Evolutionary conservation across 2,113 vertebrate genomes (phyloP).

Genomic region (Noturus placidus): DNA sequence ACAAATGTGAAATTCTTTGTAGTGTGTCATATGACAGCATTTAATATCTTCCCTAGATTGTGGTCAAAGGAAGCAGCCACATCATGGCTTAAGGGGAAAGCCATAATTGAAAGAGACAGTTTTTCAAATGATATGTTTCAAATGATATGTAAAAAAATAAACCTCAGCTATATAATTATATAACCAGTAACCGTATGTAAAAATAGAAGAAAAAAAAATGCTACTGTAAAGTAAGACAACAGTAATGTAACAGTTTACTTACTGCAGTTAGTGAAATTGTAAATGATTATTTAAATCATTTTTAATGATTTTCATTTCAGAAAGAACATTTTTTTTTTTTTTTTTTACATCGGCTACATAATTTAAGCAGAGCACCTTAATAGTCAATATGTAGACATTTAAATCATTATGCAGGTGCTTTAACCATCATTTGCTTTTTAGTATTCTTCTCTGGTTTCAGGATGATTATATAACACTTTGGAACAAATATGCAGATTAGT

Average conservation of each 20-base stretch:
- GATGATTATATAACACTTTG: slow-evolving; percentile 53
- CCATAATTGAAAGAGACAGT: not conserved
- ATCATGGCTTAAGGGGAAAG: not conserved
- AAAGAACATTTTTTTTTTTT: not conserved
- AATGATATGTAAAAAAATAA: not conserved
- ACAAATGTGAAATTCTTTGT: no score
- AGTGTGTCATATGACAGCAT: no score
- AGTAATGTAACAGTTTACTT: not conserved
- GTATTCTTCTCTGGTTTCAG: slow-evolving; percentile 49
- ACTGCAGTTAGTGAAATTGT: not conserved
- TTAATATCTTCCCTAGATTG: not conserved
- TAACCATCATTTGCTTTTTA: slow-evolving; percentile 38
- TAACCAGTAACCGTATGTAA: no score
- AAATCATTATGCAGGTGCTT: not conserved
- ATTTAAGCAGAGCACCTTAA: not conserved
- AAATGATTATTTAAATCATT: not conserved
- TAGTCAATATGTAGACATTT: not conserved
- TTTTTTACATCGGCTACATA: not conserved
- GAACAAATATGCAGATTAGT: slow-evolving; percentile 44
- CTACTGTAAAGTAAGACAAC: no score
- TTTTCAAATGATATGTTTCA: no score
- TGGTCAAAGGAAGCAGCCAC: not conserved
- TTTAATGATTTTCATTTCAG: not conserved
- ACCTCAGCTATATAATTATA: not conserved
- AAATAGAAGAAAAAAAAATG: no score